Base-by-base conservation (phyloP, 2,888 invertebrate genomes). In the Luperina nickerlii region DNA sequence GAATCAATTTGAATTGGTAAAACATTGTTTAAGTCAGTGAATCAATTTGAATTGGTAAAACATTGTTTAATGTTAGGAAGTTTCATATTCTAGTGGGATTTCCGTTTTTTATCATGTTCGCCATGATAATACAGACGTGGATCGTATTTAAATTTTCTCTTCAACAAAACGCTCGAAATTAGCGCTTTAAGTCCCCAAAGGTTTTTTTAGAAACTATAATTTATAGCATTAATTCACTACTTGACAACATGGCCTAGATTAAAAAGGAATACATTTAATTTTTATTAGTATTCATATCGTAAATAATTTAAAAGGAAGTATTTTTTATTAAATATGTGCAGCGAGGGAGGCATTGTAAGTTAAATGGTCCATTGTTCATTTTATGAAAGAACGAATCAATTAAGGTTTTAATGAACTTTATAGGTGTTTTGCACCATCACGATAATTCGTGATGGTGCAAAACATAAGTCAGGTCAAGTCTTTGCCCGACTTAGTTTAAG, bases 11-110 rank as follows among this genome's bases (percentile, higher is more conserved):
- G 62, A 48, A 20, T 79, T 54, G 27, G n/a, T 68, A 27, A 54
- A 70, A 54, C 2, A 6, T 38, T 63, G 18, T 63, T 20, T 5
- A 18, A 38, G n/a, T 66, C 9, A 42, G 24, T 67, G 4, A 70
- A 66, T 45, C 18, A 13, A 32, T 69, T 74, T 78, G 62, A 48
- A 20, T 79, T 54, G 27, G n/a, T 68, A 27, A 54, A 70, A 54
- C 2, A 6, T 38, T 63, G 18, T 63, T 20, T 5, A 18, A 38
- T 51, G 9, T n/a, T n/a, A 15, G 1, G 8, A 51, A 51, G 51
- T 11, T n/a, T 60, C 5, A 5, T 24, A 24, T 32, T 51, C 27
- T 51, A 5, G 8, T 24, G 15, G 0, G 8, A 51, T 70, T 70
- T 32, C 20, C 3, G 1, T 48, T 11, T 27, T 7, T 13, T 20